These are phyloP conservation scores for Drosophila pegasa DNA, from an alignment of 2,888 invertebrate species.

Conservation along the genomic window DNA sequence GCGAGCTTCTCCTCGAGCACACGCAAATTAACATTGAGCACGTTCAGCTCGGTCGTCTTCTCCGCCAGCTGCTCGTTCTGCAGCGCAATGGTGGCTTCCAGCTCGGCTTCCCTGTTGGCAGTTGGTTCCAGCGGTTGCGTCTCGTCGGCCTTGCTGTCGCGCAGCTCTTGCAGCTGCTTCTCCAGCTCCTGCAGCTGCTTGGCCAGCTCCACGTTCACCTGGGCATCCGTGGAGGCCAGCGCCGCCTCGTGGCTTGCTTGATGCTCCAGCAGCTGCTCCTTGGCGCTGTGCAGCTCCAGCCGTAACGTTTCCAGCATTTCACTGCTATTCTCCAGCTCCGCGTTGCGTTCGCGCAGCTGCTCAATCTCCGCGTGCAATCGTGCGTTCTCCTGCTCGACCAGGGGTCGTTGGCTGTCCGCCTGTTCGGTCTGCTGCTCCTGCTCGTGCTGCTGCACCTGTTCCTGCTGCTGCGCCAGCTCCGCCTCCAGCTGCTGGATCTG, in stretches of 20 bases:
- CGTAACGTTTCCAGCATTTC: constrained; percentile 86
- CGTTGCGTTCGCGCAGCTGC: constrained; percentile 88
- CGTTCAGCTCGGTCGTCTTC: constrained; percentile 86
- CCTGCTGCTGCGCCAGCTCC: constrained; percentile 83
- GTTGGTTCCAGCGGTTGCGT: constrained; percentile 20
- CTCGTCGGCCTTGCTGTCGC: constrained; percentile 23
- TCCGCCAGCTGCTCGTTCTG: constrained; percentile 87
- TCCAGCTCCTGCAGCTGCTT: constrained; percentile 78
- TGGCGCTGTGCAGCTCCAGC: constrained; percentile 84
- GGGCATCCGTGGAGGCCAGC: constrained; percentile 52
- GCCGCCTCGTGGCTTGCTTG: constrained; percentile 8
- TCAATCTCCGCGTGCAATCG: constrained; percentile 49
- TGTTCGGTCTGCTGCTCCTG: constrained; percentile 20
- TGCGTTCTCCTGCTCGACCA: constrained; percentile 46
- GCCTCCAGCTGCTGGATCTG: constrained; percentile 90
- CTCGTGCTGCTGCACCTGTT: constrained; percentile 91
- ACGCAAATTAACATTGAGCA: constrained; percentile 84
- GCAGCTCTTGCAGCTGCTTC: constrained; percentile 52
- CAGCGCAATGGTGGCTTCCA: constrained; percentile 86
- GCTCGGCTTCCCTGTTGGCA: constrained; percentile 79
- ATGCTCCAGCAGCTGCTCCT: constrained; percentile 75
- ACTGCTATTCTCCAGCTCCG: constrained; percentile 86
- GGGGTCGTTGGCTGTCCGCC: constrained; percentile 7
- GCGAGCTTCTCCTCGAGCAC: constrained; percentile 84
- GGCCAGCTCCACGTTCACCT: constrained; percentile 79